These are phyloP conservation scores for Drosophila funebris DNA, from an alignment of 1,140 invertebrate species.

Conservation along the genomic window DNA sequence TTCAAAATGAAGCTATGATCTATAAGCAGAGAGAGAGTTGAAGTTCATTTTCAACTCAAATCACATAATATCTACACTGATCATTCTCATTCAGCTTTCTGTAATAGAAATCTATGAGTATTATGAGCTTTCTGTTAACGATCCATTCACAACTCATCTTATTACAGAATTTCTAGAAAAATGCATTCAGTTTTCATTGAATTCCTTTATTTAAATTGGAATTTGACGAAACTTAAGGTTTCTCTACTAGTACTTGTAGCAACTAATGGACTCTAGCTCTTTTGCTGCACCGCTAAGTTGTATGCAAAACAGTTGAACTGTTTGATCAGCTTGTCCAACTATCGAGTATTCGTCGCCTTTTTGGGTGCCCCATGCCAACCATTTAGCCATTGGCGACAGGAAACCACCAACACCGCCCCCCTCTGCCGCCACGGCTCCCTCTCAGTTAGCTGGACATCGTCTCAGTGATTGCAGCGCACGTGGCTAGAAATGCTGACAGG, in stretches of 20 bases:
- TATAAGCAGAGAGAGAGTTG: too few species aligned
- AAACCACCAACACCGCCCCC: conserved; percentile 11
- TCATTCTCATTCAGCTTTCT: too few species aligned
- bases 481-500: conserved; percentile 38
- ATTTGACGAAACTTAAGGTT: neutral
- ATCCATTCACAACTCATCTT: too few species aligned
- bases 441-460: neutral
- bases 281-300: neutral
- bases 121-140: too few species aligned
- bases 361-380: conserved; percentile 15
- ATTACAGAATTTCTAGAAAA: too few species aligned
- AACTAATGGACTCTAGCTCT: neutral
- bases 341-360: conserved; percentile 73
- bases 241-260: neutral
- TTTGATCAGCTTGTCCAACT: conserved; percentile 68
- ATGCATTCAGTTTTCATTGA: too few species aligned
- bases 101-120: too few species aligned
- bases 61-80: too few species aligned
- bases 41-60: too few species aligned
- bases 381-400: conserved; percentile 37
- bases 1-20: too few species aligned
- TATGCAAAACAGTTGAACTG: conserved; percentile 61
- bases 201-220: too few species aligned
- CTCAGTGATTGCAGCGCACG: conserved; percentile 23
- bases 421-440: too few species aligned